A percentile compares a stretch with the other conserved stretches of the same genome.
Evolutionary conservation across 2,888 invertebrate species (phyloP).

Genomic region (Meganola albula): DNA sequence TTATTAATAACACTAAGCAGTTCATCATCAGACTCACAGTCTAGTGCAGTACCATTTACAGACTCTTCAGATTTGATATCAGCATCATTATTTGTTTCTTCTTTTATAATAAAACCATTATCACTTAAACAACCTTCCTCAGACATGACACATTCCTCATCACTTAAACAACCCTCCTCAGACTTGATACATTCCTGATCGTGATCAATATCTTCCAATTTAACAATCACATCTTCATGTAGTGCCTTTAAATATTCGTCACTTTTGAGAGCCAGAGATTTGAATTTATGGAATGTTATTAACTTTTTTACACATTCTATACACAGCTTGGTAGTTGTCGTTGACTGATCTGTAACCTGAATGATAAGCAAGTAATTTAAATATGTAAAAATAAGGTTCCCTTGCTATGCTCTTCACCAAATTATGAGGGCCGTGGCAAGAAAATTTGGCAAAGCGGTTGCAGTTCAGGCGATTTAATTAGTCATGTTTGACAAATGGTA

Average conservation of each 20-base stretch:
- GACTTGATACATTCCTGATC: conserved; percentile 22
- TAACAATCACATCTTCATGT: conserved; percentile 13
- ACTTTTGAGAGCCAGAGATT: conserved; percentile 46
- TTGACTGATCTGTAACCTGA: too few species aligned
- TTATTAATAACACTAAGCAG: conserved; percentile 35
- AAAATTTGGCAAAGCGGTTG: too few species aligned
- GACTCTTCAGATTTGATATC: conserved; percentile 14
- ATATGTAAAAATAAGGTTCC: too few species aligned
- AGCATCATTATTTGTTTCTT: conserved; percentile 13
- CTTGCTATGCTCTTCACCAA: too few species aligned
- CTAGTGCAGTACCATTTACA: conserved; percentile 9
- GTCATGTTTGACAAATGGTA: too few species aligned
- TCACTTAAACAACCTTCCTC: too few species aligned
- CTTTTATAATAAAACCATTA: conserved; percentile 28
- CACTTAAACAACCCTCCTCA: too few species aligned
- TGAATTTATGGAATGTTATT: conserved; percentile 50
- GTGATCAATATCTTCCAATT: conserved; percentile 28
- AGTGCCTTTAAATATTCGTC: conserved; percentile 40
- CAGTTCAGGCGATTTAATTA: too few species aligned
- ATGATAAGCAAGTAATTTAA: too few species aligned
- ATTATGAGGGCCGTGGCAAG: too few species aligned
- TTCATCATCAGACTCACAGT: conserved; percentile 50
- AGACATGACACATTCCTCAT: too few species aligned
- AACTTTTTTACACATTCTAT: conserved; percentile 50
- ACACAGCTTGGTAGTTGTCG: conserved; percentile 48